Conservation (phyloP, 1,140 invertebrate species). For the Neodiprion fabricii region DNA sequence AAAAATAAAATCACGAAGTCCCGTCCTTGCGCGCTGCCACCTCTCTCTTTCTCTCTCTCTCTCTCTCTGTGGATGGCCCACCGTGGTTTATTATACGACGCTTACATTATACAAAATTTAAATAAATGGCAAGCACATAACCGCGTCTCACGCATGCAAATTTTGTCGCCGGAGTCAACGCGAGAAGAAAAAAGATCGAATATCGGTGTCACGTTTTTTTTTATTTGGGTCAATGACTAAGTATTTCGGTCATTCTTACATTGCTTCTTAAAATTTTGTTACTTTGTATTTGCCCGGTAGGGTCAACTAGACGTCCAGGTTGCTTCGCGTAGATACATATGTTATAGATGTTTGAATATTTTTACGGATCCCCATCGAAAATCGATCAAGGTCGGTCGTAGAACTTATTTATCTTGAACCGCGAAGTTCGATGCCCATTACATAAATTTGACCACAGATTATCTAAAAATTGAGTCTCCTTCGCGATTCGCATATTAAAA, state of each 20-base stretch:
- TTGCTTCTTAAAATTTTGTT: background rate
- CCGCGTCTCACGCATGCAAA: background rate
- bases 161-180: background rate
- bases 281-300: background rate
- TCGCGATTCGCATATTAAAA: no score
- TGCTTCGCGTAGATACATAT: background rate
- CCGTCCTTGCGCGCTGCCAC: background rate
- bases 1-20: background rate
- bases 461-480: no score
- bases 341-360: background rate
- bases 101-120: background rate
- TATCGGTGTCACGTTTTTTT: background rate
- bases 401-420: background rate
- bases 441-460: no score
- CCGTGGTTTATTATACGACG: conserved; percentile 1
- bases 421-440: no score
- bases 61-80: background rate
- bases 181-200: background rate
- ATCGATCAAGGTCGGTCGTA: conserved; percentile 5
- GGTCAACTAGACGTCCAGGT: background rate
- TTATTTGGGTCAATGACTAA: no score
- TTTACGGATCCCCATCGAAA: background rate
- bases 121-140: background rate
- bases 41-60: background rate
- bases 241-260: no score